A percentile compares a stretch with the other conserved stretches of the same genome.
Evolutionary conservation across 2,797 vertebrate species (phyloP).

Genomic region (Eremophila alpestris): DNA sequence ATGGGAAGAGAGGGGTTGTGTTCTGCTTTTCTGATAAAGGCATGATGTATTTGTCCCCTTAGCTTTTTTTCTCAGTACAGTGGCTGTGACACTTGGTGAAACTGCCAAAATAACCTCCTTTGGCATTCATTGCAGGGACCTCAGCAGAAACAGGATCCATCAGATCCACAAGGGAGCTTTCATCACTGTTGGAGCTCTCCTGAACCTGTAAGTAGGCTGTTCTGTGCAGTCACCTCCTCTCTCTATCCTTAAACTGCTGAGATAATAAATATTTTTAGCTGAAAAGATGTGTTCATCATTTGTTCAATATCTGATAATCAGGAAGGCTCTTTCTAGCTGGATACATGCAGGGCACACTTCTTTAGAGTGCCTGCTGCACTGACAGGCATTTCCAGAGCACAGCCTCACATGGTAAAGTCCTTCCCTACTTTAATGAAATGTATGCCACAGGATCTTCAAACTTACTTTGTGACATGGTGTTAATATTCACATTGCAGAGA

Average conservation of each 20-base stretch:
- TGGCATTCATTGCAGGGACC: constrained; percentile 82
- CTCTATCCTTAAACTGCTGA: background rate
- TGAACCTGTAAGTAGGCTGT: constrained; percentile 89
- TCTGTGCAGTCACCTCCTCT: background rate
- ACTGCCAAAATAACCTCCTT: background rate
- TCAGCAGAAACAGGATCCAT: constrained; percentile 91
- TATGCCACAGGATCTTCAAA: background rate
- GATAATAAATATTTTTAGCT: background rate
- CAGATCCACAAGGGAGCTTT: constrained; percentile 90
- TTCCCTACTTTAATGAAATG: background rate
- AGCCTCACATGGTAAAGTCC: background rate
- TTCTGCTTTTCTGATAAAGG: background rate
- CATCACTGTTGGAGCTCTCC: constrained; percentile 83
- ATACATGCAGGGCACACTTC: background rate
- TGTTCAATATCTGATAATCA: background rate
- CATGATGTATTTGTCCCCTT: background rate
- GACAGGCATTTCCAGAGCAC: background rate
- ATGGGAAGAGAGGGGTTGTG: background rate
- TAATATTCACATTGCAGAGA: constrained; percentile 81
- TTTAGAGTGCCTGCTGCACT: background rate
- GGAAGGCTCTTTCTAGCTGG: background rate
- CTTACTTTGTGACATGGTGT: background rate
- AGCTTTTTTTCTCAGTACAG: background rate
- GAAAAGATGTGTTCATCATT: background rate
- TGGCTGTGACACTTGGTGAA: background rate